Percentiles rank a stretch among this genome's conserved stretches.
Conservation (phyloP, 2,888 invertebrate species). For the Eristalis intricaria region DNA sequence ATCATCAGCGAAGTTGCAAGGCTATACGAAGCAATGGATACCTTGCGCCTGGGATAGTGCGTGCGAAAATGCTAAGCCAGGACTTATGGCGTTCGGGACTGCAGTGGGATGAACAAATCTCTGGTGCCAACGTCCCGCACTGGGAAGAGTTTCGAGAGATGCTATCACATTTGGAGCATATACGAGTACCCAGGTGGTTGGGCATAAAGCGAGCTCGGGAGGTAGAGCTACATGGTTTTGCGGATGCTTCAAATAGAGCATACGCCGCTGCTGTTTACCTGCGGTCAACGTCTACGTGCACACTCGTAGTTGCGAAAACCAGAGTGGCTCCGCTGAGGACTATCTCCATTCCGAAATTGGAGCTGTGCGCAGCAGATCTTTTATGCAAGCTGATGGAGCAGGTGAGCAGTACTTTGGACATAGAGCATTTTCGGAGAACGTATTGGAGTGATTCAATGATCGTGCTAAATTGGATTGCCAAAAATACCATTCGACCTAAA, state of each 20-base stretch:
- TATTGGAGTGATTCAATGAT: too few relatives aligned
- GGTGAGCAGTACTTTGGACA: conserved; percentile 1
- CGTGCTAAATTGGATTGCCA: too few relatives aligned
- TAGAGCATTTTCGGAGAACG: neutral
- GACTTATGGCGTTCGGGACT: neutral
- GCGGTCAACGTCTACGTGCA: conserved; percentile 5
- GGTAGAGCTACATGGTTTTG: conserved; percentile 12
- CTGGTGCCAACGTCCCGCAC: neutral
- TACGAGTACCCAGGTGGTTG: conserved; percentile 12
- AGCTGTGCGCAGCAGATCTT: conserved; percentile 10
- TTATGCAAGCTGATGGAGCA: conserved; percentile 13
- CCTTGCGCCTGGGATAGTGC: neutral
- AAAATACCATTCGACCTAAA: too few relatives aligned
- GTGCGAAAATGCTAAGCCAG: conserved; percentile 8
- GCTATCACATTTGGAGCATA: neutral
- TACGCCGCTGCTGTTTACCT: neutral
- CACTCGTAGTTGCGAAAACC: neutral
- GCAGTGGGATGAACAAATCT: neutral
- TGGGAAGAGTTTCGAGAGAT: neutral
- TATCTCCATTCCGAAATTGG: conserved; percentile 3
- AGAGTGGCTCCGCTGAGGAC: conserved; percentile 6
- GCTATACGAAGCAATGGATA: neutral
- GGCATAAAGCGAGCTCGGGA: neutral
- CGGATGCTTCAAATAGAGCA: neutral
- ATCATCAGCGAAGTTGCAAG: neutral